A percentile compares a stretch with the other conserved stretches of the same genome.
Conservation (phyloP, 2,888 invertebrate species). For the Corbicula japonica region DNA sequence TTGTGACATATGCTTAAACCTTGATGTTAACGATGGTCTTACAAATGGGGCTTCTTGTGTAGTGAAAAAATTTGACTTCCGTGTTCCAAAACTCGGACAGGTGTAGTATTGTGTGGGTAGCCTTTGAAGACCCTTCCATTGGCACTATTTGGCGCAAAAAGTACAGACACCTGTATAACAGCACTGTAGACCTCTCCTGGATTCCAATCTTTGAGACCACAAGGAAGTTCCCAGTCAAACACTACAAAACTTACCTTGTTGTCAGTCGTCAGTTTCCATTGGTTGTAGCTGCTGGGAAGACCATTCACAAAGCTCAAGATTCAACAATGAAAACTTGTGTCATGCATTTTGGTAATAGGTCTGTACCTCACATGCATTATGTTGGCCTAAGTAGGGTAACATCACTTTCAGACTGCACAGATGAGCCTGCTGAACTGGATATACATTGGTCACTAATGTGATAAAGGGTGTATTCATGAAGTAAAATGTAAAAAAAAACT, state of each 20-base stretch:
- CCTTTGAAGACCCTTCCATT: constrained; percentile 39
- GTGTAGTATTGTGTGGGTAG: constrained; percentile 52
- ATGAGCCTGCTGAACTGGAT: too few species aligned
- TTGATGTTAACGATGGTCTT: constrained; percentile 56
- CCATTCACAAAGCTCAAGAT: constrained; percentile 60
- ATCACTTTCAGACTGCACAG: constrained; percentile 22
- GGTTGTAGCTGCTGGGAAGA: constrained; percentile 51
- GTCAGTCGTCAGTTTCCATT: constrained; percentile 56
- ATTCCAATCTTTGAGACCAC: constrained; percentile 35
- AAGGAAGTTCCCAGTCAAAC: constrained; percentile 31
- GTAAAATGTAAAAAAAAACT: too few species aligned
- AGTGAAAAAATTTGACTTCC: constrained; percentile 32
- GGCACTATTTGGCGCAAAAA: constrained; percentile 28
- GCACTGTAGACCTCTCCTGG: constrained; percentile 10
- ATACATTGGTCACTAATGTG: too few species aligned
- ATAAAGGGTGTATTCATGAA: too few species aligned
- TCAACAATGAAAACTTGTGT: constrained; percentile 47
- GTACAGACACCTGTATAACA: constrained; percentile 32
- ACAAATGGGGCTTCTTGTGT: constrained; percentile 58
- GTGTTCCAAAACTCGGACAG: constrained; percentile 13
- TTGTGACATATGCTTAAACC: constrained; percentile 41
- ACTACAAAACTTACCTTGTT: constrained; percentile 22
- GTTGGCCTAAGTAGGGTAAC: constrained; percentile 56
- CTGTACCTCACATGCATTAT: constrained; percentile 54
- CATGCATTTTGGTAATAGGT: constrained; percentile 49